Conservation (phyloP, 2,888 invertebrate genomes). For the Melitaea athalia region DNA sequence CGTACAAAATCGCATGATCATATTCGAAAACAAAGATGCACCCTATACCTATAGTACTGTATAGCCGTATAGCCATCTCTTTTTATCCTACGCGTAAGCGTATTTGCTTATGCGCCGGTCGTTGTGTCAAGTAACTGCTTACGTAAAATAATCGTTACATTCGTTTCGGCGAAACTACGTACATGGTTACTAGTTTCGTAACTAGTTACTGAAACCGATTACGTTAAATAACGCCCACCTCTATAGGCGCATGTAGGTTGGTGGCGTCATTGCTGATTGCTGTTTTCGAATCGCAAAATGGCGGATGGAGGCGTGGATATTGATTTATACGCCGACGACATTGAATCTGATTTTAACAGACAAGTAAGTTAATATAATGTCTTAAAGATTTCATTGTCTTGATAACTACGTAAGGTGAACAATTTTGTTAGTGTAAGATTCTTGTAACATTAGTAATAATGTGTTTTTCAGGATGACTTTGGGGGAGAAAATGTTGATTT, state of each 20-base stretch:
- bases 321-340: conserved; percentile 98
- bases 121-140: no score
- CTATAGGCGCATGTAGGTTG: background rate
- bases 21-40: no score
- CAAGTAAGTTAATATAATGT: conserved; percentile 63
- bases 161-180: no score
- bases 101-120: no score
- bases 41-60: no score
- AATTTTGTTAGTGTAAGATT: conserved; percentile 2
- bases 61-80: no score
- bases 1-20: no score
- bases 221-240: no score
- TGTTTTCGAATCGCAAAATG: conserved; percentile 84
- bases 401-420: conserved; percentile 5
- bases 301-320: conserved; percentile 97
- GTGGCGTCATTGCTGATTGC: conserved; percentile 18
- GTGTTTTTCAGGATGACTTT: conserved; percentile 86
- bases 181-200: no score
- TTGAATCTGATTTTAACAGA: conserved; percentile 93
- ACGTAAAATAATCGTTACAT: no score
- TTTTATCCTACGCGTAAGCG: no score
- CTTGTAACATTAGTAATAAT: conserved; percentile 7
- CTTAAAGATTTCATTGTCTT: background rate
- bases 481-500: conserved; percentile 95
- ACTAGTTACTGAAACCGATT: no score